These are phyloP conservation scores for Otolemur garnettii DNA, from an alignment of 2,113 vertebrate genomes.

Conservation along the genomic window DNA sequence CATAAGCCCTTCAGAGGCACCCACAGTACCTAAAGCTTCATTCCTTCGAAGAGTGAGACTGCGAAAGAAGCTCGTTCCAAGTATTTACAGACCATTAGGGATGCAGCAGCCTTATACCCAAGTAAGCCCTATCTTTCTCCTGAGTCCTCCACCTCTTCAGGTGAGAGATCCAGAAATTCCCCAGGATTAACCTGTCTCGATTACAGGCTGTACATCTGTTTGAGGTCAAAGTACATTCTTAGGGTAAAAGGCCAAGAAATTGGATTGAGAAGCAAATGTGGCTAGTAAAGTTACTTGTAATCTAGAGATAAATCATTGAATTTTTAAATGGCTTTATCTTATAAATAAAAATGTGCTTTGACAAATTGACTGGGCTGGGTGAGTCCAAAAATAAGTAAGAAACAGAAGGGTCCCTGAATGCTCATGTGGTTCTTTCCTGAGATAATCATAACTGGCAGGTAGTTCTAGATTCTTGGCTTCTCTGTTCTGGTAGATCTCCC, in stretches of 20 bases:
- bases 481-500: neutral
- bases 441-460: neutral
- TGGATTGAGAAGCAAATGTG: neutral
- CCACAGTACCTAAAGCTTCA: neutral
- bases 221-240: neutral
- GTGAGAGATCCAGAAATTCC: neutral
- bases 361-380: neutral
- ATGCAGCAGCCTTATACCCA: neutral
- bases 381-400: neutral
- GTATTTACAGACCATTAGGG: neutral
- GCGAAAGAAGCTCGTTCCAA: neutral
- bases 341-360: neutral
- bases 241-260: neutral
- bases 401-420: neutral
- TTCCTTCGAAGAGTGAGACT: slow-evolving; percentile 54
- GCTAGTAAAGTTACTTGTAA: neutral
- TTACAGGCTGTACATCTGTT: neutral
- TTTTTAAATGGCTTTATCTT: slow-evolving; percentile 10
- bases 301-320: neutral
- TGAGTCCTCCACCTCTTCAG: neutral
- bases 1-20: slow-evolving; percentile 1
- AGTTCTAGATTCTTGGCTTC: neutral
- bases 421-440: neutral
- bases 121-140: neutral
- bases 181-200: neutral